Evolutionary conservation across 2,888 invertebrate species (phyloP).

Genomic region (Dasypolia templi): DNA sequence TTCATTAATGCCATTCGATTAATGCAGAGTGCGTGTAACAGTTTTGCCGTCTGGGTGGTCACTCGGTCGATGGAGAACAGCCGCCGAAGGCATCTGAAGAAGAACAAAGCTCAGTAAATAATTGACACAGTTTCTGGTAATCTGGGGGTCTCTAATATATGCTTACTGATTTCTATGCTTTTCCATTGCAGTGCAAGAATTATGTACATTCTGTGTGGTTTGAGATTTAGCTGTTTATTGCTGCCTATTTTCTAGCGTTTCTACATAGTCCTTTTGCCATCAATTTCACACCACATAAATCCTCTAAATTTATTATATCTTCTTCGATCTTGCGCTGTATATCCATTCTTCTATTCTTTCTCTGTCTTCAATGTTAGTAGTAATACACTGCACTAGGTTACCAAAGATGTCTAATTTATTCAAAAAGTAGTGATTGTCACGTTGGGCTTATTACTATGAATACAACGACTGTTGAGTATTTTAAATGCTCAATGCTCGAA

Average conservation of each 20-base stretch:
- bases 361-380: constrained; percentile 9
- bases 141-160: constrained; percentile 15
- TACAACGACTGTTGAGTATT: constrained; percentile 4
- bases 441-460: background rate
- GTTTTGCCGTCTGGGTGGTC: constrained; percentile 91
- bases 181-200: constrained; percentile 7
- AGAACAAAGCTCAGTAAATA: constrained; percentile 85
- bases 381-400: constrained; percentile 25
- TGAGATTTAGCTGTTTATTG: background rate
- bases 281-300: background rate
- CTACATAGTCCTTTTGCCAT: background rate
- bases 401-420: constrained; percentile 49
- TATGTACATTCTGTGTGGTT: background rate
- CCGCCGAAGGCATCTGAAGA: constrained; percentile 90
- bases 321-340: constrained; percentile 7
- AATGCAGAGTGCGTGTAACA: constrained; percentile 88
- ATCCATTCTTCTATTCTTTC: background rate
- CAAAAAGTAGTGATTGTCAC: constrained; percentile 30
- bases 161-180: constrained; percentile 30
- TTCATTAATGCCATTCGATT: constrained; percentile 88
- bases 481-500: constrained; percentile 6
- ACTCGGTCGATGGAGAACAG: constrained; percentile 92
- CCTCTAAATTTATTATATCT: background rate
- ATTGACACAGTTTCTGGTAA: constrained; percentile 9
- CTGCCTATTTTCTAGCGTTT: background rate